A percentile compares a stretch with the other conserved stretches of the same genome.
phyloP scores from a whole-genome alignment of 2,113 vertebrate genomes.

The Cottus gobio region DNA sequence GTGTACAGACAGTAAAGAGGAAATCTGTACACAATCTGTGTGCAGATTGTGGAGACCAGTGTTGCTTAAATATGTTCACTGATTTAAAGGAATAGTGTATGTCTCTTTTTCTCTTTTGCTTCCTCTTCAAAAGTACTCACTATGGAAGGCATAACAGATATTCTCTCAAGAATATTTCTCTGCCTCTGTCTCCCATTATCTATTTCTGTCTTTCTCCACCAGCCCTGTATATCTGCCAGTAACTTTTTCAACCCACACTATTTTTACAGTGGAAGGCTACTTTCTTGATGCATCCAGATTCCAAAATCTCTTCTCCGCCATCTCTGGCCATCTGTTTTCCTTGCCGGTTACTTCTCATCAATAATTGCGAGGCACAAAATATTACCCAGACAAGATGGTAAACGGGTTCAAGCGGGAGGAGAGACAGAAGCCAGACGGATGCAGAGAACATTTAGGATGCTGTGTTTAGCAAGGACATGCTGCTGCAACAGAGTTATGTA shows the following conservation, averaged over 20 bases:
- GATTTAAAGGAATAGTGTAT: slow-evolving; percentile 63
- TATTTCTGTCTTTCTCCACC: slow-evolving; percentile 69
- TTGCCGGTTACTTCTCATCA: slow-evolving; percentile 10
- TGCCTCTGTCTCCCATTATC: slow-evolving; percentile 71
- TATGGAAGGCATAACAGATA: slow-evolving; percentile 44
- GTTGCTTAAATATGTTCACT: slow-evolving; percentile 52
- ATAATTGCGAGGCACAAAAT: slow-evolving; percentile 47
- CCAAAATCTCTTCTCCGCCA: slow-evolving; percentile 34
- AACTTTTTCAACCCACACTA: slow-evolving; percentile 74
- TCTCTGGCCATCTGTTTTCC: slow-evolving; percentile 17
- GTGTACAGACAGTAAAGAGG: no score
- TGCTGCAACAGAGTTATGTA: slow-evolving; percentile 52
- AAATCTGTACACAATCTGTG: no score
- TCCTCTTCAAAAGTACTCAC: slow-evolving; percentile 52
- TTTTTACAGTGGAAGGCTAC: slow-evolving; percentile 52
- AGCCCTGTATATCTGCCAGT: slow-evolving; percentile 65
- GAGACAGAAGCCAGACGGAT: slow-evolving; percentile 22
- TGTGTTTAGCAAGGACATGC: slow-evolving; percentile 11
- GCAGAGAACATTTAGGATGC: slow-evolving; percentile 33
- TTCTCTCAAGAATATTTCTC: slow-evolving; percentile 68
- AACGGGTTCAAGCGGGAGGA: slow-evolving; percentile 45
- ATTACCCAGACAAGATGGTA: slow-evolving; percentile 39
- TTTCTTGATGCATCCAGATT: slow-evolving; percentile 52
- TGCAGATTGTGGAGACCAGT: slow-evolving; percentile 35
- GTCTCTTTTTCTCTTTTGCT: slow-evolving; percentile 44